These are phyloP conservation scores for Pemphredon lugubris DNA, from an alignment of 2,888 invertebrate species.

Conservation along the genomic window DNA sequence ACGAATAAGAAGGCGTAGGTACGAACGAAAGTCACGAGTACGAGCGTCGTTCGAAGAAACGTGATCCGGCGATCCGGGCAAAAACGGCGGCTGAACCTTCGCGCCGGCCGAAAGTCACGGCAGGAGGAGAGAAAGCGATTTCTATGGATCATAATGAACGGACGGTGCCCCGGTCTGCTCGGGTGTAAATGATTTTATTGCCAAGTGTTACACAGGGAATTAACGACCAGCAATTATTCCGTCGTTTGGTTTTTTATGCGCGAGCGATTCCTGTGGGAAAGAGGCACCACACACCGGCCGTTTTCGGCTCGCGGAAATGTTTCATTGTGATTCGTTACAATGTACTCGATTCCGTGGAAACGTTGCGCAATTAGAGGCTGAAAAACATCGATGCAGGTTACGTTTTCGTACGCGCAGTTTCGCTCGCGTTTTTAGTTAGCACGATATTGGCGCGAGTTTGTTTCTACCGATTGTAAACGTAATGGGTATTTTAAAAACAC, in stretches of 20 bases:
- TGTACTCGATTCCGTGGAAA: conserved; percentile 38
- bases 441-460: too few species aligned
- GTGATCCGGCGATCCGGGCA: conserved; percentile 45
- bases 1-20: not conserved
- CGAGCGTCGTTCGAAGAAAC: conserved; percentile 45
- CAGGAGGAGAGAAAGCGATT: conserved; percentile 56
- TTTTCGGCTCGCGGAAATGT: conserved; percentile 44
- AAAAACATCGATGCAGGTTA: not conserved
- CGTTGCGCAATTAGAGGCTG: conserved; percentile 42
- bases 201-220: conserved; percentile 49
- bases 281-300: too few species aligned
- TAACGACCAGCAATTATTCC: conserved; percentile 63
- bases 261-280: conserved; percentile 60
- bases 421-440: too few species aligned
- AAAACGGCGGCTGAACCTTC: conserved; percentile 46
- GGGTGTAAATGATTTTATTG: conserved; percentile 67
- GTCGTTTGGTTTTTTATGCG: conserved; percentile 58
- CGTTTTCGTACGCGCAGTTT: too few species aligned
- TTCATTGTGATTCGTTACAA: conserved; percentile 48
- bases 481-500: too few species aligned
- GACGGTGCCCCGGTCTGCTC: conserved; percentile 19
- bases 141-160: conserved; percentile 58
- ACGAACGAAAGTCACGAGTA: conserved; percentile 41
- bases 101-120: conserved; percentile 54
- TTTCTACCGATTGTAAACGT: too few species aligned